Percentiles rank a stretch among this genome's conserved stretches.
These are phyloP conservation scores for Hydrophis major DNA, from an alignment of 2,797 vertebrate genomes.

Conservation along the genomic window DNA sequence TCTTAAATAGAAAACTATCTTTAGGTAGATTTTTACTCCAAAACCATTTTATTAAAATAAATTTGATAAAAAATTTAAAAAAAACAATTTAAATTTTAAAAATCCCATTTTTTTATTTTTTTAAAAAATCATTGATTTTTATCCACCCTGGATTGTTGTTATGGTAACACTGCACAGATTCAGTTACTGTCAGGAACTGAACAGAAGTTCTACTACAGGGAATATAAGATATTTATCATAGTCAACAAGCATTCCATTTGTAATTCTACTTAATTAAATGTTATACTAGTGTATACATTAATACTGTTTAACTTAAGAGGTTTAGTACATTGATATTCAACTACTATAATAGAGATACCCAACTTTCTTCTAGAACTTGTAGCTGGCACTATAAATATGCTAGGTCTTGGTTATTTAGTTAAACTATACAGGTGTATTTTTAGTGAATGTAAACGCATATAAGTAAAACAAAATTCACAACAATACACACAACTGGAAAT, in stretches of 20 bases:
- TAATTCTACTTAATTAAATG: not conserved
- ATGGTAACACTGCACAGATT: not conserved
- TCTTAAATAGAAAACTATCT: no score
- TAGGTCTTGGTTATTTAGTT: not conserved
- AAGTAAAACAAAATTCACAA: not conserved
- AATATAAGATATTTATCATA: not conserved
- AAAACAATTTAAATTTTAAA: no score
- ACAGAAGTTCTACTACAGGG: not conserved
- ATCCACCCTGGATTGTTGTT: not conserved
- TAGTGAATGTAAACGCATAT: not conserved
- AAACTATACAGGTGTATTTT: not conserved
- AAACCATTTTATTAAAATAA: no score
- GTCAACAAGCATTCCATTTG: not conserved
- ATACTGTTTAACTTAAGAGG: not conserved
- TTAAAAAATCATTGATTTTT: no score
- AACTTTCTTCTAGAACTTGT: not conserved
- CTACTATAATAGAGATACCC: not conserved
- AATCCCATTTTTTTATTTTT: no score
- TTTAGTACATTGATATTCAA: not conserved
- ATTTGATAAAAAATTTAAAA: no score
- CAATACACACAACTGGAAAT: not conserved
- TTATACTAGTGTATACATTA: not conserved
- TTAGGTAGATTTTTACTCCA: no score
- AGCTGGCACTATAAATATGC: not conserved
- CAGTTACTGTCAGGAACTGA: not conserved